Base-by-base conservation (phyloP, 1,140 invertebrate species). In the Plutomurus gul region DNA sequence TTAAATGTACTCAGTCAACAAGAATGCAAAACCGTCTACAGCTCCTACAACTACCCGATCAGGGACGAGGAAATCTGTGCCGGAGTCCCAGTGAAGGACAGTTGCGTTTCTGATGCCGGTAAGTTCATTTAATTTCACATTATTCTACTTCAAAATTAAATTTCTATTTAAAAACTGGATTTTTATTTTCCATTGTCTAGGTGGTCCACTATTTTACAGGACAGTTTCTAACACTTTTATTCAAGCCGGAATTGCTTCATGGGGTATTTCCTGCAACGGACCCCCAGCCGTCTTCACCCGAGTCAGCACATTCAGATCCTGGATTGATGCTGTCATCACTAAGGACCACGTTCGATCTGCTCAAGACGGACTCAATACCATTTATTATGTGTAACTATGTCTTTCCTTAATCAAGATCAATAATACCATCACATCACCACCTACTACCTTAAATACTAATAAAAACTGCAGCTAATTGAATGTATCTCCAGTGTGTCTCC, bases 41-140 rank as follows among this genome's bases (percentile, higher is more conserved):
- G 56, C 16, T 37, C 39, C 40, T 51, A 79, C 49, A 71, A 72
- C 25, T 60, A 74, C 10, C 36, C 27, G 18, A 37, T 79, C 18
- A 74, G 46, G 8, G 77, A 79, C 16, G 72, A 51, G 46, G 47
- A 79, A 43, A 79, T 79, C 51, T 79, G 77, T 46, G 77, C 77
- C 36, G 77, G 77, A 36, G 51, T 65, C 16, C 36, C 36, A 22
- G 30, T 13, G 0, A 22, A 40, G 37, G 18, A 56, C 22, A 27
- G 8, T 43, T 43, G 11, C 25, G 70, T 72, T 1, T 40, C 39
- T 25, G 40, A 72, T 72, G 36, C 36, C 16, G 70, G 40, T 72
- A 40, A 39, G n/a, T n/a, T 11, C 5, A 71, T 27, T 39, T 25
- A 71, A 4, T 71, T 13, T 40, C 30, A 3, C 40, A 2, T 13